Percentiles rank a stretch among this genome's conserved stretches.
phyloP scores from a whole-genome alignment of 2,888 invertebrate genomes.

The Hoplodrina ambigua region DNA sequence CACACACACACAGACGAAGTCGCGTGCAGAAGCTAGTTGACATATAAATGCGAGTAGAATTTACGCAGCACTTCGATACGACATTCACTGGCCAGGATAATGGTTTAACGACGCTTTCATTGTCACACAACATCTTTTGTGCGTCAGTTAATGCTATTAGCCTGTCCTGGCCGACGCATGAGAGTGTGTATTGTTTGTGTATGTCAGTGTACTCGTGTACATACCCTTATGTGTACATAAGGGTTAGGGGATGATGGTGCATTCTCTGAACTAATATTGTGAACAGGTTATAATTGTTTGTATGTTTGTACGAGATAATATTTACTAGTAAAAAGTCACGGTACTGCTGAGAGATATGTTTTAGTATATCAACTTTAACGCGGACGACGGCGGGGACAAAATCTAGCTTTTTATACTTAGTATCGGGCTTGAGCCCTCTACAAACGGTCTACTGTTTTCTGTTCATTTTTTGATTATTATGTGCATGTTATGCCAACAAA shows the following conservation, averaged over 20 bases:
- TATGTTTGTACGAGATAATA: too few relatives aligned
- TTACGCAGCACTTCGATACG: conserved; percentile 40
- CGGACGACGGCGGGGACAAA: too few relatives aligned
- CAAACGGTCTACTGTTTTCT: too few relatives aligned
- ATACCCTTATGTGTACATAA: background rate
- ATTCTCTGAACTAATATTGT: background rate
- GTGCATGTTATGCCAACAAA: too few relatives aligned
- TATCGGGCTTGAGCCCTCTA: too few relatives aligned
- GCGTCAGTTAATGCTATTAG: conserved; percentile 38
- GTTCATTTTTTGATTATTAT: too few relatives aligned
- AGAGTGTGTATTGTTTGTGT: conserved; percentile 17
- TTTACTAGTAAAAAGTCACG: too few relatives aligned
- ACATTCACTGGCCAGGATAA: conserved; percentile 47
- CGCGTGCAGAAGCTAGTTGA: background rate
- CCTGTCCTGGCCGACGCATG: conserved; percentile 34
- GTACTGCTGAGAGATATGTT: too few relatives aligned
- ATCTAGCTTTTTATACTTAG: too few relatives aligned
- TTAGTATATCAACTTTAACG: too few relatives aligned
- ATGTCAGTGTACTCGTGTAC: conserved; percentile 6
- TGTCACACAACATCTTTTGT: conserved; percentile 59
- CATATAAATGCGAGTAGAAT: conserved; percentile 27
- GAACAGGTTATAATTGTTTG: too few relatives aligned
- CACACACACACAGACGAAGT: background rate
- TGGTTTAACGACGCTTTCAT: conserved; percentile 51
- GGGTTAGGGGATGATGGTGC: conserved; percentile 14